These are phyloP conservation scores for Lycocerus yunnanus DNA, from an alignment of 2,888 invertebrate genomes.

Conservation along the genomic window DNA sequence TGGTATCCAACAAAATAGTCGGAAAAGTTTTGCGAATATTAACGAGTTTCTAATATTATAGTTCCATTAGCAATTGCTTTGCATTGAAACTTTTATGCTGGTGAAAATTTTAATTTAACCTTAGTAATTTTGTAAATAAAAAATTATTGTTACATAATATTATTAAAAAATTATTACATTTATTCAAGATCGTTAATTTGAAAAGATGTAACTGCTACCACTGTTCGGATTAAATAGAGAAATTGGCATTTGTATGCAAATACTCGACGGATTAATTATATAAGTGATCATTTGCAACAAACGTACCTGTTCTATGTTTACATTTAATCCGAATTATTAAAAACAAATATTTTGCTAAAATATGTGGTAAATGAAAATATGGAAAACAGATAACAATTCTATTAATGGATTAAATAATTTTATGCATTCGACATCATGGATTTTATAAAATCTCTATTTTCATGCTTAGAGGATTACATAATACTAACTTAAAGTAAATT, in stretches of 20 bases:
- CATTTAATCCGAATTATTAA: background rate
- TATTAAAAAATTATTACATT: constrained; percentile 7
- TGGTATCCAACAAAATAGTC: too few relatives aligned
- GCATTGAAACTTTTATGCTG: background rate
- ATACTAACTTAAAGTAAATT: background rate
- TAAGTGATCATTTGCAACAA: background rate
- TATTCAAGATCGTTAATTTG: constrained; percentile 11
- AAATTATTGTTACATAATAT: background rate
- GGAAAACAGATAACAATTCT: background rate
- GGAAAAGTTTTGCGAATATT: too few relatives aligned
- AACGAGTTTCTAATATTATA: background rate
- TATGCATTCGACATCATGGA: background rate
- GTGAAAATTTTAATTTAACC: too few relatives aligned
- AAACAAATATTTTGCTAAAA: background rate
- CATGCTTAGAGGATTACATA: background rate
- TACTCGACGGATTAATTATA: background rate
- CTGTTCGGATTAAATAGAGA: constrained; percentile 1
- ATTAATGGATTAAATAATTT: background rate
- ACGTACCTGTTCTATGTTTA: background rate
- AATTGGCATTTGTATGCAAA: background rate
- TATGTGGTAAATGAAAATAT: background rate
- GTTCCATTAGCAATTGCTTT: background rate
- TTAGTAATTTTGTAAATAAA: too few relatives aligned
- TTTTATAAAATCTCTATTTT: background rate
- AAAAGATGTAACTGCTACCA: constrained; percentile 5